Base-by-base conservation (phyloP, 2,888 invertebrate species). In the Yponomeuta plumbellus region DNA sequence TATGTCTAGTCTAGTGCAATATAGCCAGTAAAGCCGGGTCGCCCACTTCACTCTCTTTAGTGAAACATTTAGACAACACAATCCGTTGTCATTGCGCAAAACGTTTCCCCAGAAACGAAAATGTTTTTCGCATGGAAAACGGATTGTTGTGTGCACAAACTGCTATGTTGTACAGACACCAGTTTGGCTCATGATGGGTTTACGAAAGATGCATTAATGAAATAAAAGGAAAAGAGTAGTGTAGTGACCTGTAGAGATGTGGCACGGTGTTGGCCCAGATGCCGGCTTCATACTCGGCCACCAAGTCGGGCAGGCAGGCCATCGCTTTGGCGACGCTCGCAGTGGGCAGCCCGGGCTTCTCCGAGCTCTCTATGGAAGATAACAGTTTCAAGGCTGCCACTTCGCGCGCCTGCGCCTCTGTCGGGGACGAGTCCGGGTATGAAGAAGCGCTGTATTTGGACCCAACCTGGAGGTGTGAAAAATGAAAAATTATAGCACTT, bases 241-340 rank as follows among this genome's bases (percentile, higher is more conserved):
- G 34, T 34, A 34, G 34, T 34, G 34, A 66, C 92, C 92, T 91
- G 76, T 93, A 94, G 71, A 92, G 78, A 70, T 92, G 88, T 40
- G 93, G 92, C 70, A 94, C 85, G 65, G 90, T 92, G 70, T 83
- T 92, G 8, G 92, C 92, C 87, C 93, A 93, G 22, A 94, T 81
- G 17, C 94, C 94, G 68, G 92, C 90, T 64, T 92, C 91, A 75
- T 89, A 88, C 73, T 84, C 86, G 0, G 85, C 79, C 21, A 92
- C 85, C 20, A 92, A 80, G 65, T 83, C 80, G n/a, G 80, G 76
- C 62, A 92, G 86, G 57, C 74, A 74, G 13, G 75, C 65, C 56
- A 85, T 69, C 6, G 87, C 84, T 61, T 74, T 74, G 68, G 70
- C 72, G 66, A 74, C 72, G 56, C 78, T 71, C 8, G 88, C 80